phyloP scores from a whole-genome alignment of 1,140 invertebrate genomes.

The Centruroides vittatus region DNA sequence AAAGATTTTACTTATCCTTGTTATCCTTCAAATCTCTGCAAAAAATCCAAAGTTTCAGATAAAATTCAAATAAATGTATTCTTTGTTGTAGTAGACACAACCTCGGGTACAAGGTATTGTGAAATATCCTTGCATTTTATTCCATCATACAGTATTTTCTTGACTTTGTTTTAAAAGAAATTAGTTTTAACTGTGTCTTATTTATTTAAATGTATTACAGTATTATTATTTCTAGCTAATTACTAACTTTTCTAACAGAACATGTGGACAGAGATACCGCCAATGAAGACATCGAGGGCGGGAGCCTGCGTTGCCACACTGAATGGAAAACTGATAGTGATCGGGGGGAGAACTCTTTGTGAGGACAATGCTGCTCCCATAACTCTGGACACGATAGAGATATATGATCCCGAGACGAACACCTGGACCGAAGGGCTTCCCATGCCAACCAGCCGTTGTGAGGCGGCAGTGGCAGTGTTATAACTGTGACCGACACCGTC shows the following conservation, averaged over 20 bases:
- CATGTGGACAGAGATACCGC: slow-evolving; percentile 56
- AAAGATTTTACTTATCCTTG: no score
- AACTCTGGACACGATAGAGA: slow-evolving; percentile 61
- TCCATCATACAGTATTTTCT: no score
- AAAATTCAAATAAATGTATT: no score
- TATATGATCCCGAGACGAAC: slow-evolving; percentile 61
- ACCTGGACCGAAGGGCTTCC: slow-evolving; percentile 59
- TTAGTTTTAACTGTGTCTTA: no score
- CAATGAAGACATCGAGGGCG: slow-evolving; percentile 56
- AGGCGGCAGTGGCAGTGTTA: slow-evolving; percentile 58
- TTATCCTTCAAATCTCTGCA: no score
- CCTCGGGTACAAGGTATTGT: no score
- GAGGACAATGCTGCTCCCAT: slow-evolving; percentile 27
- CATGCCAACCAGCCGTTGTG: slow-evolving; percentile 63
- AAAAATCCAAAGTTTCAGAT: no score
- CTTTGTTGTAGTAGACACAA: no score
- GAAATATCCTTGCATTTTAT: no score
- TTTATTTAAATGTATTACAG: no score
- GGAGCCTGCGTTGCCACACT: slow-evolving; percentile 71
- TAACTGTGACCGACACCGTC: slow-evolving; percentile 16
- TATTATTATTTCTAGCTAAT: no score
- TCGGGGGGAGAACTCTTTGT: slow-evolving; percentile 44
- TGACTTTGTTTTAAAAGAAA: no score
- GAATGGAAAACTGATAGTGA: slow-evolving; percentile 62
- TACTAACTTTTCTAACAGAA: slow-evolving; percentile 39